These are phyloP conservation scores for Anguilla megastoma DNA, from an alignment of 2,797 vertebrate genomes.

Conservation along the genomic window DNA sequence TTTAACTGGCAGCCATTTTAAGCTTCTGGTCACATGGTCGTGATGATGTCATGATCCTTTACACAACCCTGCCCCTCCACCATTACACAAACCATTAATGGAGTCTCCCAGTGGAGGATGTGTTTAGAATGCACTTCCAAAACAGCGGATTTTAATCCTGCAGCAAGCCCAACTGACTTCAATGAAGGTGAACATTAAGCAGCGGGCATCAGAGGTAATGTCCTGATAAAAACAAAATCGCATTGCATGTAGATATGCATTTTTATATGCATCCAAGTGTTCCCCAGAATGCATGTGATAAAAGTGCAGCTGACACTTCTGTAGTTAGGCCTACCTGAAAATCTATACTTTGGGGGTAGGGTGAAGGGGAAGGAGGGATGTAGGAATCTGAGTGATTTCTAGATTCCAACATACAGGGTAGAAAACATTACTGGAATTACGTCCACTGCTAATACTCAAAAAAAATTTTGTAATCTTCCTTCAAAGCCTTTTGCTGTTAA, in stretches of 20 bases:
- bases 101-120: neutral
- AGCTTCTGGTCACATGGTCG: neutral
- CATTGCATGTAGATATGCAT: neutral
- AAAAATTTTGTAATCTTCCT: slow-evolving; percentile 7
- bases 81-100: neutral
- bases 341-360: neutral
- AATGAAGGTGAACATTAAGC: neutral
- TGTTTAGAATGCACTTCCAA: neutral
- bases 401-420: neutral
- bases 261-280: neutral
- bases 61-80: neutral
- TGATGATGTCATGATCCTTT: neutral
- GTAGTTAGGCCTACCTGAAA: neutral
- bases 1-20: neutral
- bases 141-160: neutral
- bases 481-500: neutral
- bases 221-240: neutral
- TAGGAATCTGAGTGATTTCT: neutral
- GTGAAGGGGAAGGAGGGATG: neutral
- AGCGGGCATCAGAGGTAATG: neutral
- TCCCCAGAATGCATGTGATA: neutral
- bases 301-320: neutral
- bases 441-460: neutral
- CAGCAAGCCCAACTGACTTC: neutral
- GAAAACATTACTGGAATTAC: slow-evolving; percentile 26